phyloP scores from a whole-genome alignment of 2,888 invertebrate genomes.

The Melanargia galathea region DNA sequence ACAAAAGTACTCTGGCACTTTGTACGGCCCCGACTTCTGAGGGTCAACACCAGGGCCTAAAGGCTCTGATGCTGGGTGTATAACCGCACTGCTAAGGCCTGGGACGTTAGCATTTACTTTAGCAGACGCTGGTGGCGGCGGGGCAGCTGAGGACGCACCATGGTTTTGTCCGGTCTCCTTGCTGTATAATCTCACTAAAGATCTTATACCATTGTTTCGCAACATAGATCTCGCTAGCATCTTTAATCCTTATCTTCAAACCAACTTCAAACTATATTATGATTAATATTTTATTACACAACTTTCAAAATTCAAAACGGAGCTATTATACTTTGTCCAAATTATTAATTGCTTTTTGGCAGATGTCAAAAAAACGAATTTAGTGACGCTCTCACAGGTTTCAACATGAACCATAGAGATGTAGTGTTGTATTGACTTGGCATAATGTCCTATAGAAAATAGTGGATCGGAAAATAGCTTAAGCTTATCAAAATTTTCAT shows the following conservation, averaged over 20 bases:
- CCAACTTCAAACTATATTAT: no score
- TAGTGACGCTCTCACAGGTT: no score
- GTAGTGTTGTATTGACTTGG: no score
- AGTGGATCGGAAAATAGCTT: no score
- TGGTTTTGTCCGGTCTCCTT: slow-evolving; percentile 50
- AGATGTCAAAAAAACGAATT: no score
- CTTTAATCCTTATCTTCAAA: slow-evolving; percentile 43
- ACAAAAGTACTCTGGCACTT: slow-evolving; percentile 94
- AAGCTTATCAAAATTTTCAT: no score
- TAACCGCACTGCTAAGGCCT: slow-evolving; percentile 84
- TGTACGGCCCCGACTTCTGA: slow-evolving; percentile 86
- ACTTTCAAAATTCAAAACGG: no score
- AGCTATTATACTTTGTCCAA: no score
- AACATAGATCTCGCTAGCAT: slow-evolving; percentile 45
- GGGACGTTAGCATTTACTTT: slow-evolving; percentile 76
- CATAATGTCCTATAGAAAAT: no score
- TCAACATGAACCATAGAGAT: no score
- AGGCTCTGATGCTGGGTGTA: slow-evolving; percentile 77
- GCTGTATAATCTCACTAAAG: slow-evolving; percentile 54
- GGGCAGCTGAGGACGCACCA: slow-evolving; percentile 42
- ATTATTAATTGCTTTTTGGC: no score
- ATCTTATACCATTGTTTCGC: slow-evolving; percentile 35
- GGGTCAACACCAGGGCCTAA: slow-evolving; percentile 88
- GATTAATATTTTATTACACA: slow-evolving; percentile 57
- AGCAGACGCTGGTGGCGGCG: slow-evolving; percentile 43